Base-by-base conservation (phyloP, 2,888 invertebrate species). In the Eilema depressum region DNA sequence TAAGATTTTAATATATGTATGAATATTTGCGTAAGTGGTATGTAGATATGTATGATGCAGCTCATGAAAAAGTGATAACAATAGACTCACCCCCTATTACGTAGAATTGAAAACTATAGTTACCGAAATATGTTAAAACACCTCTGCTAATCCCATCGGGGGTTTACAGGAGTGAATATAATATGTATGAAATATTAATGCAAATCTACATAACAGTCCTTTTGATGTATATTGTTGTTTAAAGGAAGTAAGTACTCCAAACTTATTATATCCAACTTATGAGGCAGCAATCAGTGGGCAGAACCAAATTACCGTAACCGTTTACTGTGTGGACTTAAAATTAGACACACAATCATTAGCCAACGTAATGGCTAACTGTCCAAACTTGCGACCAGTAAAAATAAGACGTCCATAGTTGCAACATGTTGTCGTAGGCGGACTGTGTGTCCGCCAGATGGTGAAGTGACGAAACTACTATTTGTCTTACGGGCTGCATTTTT, bases 391-490 rank as follows among this genome's bases (percentile, higher is more conserved):
- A 78, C 77, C 72, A 3, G 77, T 81, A 86, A 85, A 86, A 86
- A 83, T 83, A 82, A 85, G 75, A 75, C 53, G 71, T 26, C 68
- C 70, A 41, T 57, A 70, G 77, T 84, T 83, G 70, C 81, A 78
- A 80, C 81, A 85, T 70, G 23, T 61, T 61, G 20, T 68, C 71
- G 85, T 88, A 82, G 89, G 85, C 86, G 87, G 83, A 72, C 78
- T n/a, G 61, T 62, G 61, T 69, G 88, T 85, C 78, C 81, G 74
- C 88, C 91, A 91, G 87, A 91, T 91, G 91, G 84, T 73, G 72
- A 59, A 74, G 80, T 87, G 85, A 85, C 82, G 85, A 85, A 85
- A 88, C 75, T 79, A 75, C 81, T 84, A 79, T 83, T 80, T 82
- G 84, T 83, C 75, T 79, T 81, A 76, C 76, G 71, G 70, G 74